Evolutionary conservation across 2,113 vertebrate species (phyloP).

Genomic region (Gymnobelideus leadbeateri): DNA sequence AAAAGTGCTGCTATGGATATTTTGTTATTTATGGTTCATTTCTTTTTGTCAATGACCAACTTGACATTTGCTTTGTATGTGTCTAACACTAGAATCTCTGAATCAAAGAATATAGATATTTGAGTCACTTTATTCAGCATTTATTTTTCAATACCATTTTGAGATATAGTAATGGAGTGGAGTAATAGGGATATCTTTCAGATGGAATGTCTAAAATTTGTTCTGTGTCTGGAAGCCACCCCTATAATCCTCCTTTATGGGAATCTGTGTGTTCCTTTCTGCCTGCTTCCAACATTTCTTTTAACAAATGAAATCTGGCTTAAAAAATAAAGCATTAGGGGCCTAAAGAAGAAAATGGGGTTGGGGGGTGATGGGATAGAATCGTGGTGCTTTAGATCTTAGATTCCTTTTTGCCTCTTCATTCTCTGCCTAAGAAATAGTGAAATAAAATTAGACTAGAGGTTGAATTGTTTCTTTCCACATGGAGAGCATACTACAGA

Average conservation of each 20-base stretch:
- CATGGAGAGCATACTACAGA: background rate
- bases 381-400: background rate
- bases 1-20: background rate
- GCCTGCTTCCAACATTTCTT: background rate
- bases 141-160: background rate
- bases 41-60: background rate
- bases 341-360: background rate
- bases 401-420: background rate
- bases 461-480: background rate
- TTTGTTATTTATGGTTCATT: background rate
- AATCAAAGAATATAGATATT: background rate
- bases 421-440: background rate
- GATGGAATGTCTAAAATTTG: background rate
- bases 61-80: background rate
- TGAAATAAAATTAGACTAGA: background rate
- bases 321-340: background rate
- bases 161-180: background rate
- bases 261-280: background rate
- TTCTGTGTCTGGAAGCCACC: background rate
- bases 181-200: background rate
- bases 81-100: background rate
- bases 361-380: background rate
- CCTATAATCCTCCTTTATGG: background rate
- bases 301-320: background rate
- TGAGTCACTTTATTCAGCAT: background rate